Percentiles rank a stretch among this genome's conserved stretches.
Conservation (phyloP, 2,888 invertebrate species). For the Endotricha flammealis region DNA sequence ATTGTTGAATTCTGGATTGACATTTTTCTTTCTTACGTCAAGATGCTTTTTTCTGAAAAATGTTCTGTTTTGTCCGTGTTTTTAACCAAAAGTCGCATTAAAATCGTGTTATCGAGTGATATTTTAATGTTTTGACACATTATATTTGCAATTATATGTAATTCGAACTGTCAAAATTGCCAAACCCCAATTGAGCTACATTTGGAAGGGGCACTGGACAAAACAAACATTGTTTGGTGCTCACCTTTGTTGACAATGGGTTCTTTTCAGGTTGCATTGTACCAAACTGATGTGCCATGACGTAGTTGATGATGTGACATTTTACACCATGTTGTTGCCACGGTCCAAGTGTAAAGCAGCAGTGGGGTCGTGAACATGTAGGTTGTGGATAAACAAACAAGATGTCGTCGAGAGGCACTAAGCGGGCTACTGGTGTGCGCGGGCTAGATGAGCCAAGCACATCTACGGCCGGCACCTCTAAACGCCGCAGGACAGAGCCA, state of each 20-base stretch:
- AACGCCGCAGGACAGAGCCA: constrained; percentile 65
- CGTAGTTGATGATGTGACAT: constrained; percentile 71
- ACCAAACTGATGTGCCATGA: constrained; percentile 60
- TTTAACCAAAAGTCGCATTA: neutral
- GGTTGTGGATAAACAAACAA: constrained; percentile 53
- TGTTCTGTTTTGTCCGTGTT: constrained; percentile 9
- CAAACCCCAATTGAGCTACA: neutral
- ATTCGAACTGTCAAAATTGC: constrained; percentile 5
- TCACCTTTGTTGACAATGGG: neutral
- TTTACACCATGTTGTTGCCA: constrained; percentile 70
- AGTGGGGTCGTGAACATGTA: constrained; percentile 70
- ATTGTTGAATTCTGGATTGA: constrained; percentile 31
- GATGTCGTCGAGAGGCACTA: constrained; percentile 75
- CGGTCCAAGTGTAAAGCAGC: constrained; percentile 72
- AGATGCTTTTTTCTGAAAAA: constrained; percentile 31
- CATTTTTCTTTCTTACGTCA: constrained; percentile 46
- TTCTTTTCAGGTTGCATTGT: constrained; percentile 51
- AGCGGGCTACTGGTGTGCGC: constrained; percentile 63
- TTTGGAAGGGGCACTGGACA: neutral
- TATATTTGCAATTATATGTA: neutral
- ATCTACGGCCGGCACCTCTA: constrained; percentile 57
- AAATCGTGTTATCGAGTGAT: neutral
- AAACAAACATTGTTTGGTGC: neutral
- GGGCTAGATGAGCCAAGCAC: constrained; percentile 57
- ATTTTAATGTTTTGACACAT: neutral